Evolutionary conservation across 2,113 vertebrate species (phyloP), one percentile per base, ranked within the genome.

Genomic region (Pipa parva): DNA sequence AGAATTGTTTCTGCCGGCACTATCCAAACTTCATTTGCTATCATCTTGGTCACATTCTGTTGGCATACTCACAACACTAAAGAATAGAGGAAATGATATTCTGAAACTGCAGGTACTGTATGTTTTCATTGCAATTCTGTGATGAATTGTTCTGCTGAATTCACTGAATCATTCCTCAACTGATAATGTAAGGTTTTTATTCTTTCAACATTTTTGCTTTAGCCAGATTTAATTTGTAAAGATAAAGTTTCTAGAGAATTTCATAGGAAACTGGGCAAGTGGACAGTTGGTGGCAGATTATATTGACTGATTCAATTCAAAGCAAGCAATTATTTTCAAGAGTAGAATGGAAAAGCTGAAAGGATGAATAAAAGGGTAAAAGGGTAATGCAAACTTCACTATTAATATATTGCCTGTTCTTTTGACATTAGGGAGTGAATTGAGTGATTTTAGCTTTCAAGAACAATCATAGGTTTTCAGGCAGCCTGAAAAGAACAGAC

Each of bases 101-200:
- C 52, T 22, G 46, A 7, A 22, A 49, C 9, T 49, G 37, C 54
- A 57, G 21, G 20, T 24, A 46, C 48, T 61, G 39, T 48, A 42
- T 42, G 15, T 66, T 51, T 49, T 48, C 3, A 15, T 10, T 31
- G 39, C 39, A 17, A 28, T 48, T 52, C 25, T 46, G 46, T 58
- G 54, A 66, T 66, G 39, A 54, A 64, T 64, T 36, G 33, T 52
- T 55, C 50, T 42, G 52, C 50, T 66, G 37, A 66, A 36, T 55
- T 22, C 27, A 46, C 28, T 27, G 63, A 57, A 66, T 58, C 24
- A 57, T 31, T 58, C 54, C 62, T 54, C 52, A 48, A 54, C 29
- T 27, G 26, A 13, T 22, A 33, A 42, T 24, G 31, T 13, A 21
- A 20, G 8, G 58, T 66, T 57, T n/a, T 48, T 58, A 48, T 66